Evolutionary conservation across 2,113 vertebrate genomes (phyloP).

Genomic region (Otis tarda): DNA sequence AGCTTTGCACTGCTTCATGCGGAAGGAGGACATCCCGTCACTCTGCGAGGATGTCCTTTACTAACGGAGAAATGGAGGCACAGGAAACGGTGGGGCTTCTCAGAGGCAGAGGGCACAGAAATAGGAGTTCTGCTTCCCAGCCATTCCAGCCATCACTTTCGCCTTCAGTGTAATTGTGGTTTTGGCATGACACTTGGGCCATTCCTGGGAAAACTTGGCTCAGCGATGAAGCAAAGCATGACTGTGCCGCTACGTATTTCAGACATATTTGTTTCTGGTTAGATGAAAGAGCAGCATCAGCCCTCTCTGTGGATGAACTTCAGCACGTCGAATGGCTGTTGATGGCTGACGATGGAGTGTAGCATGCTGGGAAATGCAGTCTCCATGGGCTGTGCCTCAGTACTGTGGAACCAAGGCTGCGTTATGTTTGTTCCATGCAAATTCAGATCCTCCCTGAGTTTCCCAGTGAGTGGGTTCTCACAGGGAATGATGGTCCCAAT

Average conservation of each 20-base stretch:
- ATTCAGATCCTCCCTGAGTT: neutral
- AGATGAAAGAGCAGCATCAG: neutral
- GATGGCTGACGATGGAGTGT: neutral
- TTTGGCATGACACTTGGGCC: neutral
- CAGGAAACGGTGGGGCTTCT: neutral
- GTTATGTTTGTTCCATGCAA: neutral
- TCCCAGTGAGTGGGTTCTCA: neutral
- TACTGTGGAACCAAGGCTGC: neutral
- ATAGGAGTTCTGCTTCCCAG: neutral
- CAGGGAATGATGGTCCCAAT: neutral
- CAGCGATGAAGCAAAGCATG: neutral
- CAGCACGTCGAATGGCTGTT: neutral
- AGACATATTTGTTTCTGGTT: neutral
- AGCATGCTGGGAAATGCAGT: neutral
- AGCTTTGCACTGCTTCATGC: neutral
- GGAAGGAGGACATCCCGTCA: neutral
- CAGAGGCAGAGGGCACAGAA: neutral
- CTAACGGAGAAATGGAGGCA: neutral
- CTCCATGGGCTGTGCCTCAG: neutral
- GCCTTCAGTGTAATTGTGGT: neutral
- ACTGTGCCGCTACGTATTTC: accelerated
- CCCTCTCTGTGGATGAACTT: neutral
- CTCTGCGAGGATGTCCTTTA: neutral
- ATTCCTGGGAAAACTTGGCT: neutral
- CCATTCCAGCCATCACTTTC: neutral